A percentile compares a stretch with the other conserved stretches of the same genome.
These are phyloP conservation scores for Arge pagana DNA, from an alignment of 2,888 invertebrate species.

Conservation along the genomic window DNA sequence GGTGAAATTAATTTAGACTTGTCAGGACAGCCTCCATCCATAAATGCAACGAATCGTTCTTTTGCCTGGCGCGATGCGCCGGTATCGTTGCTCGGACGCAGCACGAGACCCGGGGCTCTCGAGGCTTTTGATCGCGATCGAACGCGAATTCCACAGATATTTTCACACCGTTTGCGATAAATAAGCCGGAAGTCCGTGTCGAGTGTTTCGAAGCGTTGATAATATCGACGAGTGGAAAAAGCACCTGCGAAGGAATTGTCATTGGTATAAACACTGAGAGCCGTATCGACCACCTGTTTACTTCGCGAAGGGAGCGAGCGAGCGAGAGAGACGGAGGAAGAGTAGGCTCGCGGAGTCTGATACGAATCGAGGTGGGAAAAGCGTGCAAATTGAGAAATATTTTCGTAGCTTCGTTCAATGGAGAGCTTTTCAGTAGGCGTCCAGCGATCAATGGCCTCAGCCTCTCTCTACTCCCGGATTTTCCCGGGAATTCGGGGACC, in stretches of 20 bases:
- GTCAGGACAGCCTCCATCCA: slow-evolving; percentile 48
- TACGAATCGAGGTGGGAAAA: too few species aligned
- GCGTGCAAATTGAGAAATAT: slow-evolving; percentile 31
- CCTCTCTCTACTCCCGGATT: slow-evolving; percentile 5
- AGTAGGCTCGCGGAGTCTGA: too few species aligned
- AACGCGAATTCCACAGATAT: too few species aligned
- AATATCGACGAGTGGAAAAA: too few species aligned
- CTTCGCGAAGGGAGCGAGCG: too few species aligned
- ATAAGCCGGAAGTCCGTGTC: too few species aligned
- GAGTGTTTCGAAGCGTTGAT: too few species aligned
- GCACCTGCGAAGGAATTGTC: too few species aligned
- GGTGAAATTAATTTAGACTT: slow-evolving; percentile 51
- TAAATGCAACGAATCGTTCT: slow-evolving; percentile 52
- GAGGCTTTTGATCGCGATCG: background rate
- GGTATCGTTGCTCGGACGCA: slow-evolving; percentile 17
- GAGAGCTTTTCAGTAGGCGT: slow-evolving; percentile 26
- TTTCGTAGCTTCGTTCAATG: slow-evolving; percentile 24
- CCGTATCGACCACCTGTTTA: slow-evolving; percentile 7
- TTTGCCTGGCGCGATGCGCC: slow-evolving; percentile 16
- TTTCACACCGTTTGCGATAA: too few species aligned
- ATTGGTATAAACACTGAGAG: too few species aligned
- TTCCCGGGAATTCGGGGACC: slow-evolving; percentile 13
- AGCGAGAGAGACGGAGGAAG: too few species aligned
- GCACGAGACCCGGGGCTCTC: slow-evolving; percentile 33
- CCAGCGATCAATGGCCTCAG: slow-evolving; percentile 25